Percentiles rank a stretch among this genome's conserved stretches.
Conservation (phyloP, 2,113 vertebrate genomes). For the Copsychus sechellarum region DNA sequence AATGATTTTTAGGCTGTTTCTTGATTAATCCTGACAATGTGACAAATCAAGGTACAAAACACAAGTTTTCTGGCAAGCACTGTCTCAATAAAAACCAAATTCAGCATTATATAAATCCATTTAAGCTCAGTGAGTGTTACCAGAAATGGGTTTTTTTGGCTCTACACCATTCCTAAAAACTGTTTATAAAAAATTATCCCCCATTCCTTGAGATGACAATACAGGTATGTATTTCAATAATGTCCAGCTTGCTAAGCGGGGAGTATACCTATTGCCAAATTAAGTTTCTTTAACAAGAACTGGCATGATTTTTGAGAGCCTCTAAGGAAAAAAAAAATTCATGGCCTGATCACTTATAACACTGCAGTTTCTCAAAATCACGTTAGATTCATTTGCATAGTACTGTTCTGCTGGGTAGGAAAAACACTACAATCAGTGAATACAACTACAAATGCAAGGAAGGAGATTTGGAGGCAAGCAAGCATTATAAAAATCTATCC, state of each 20-base stretch:
- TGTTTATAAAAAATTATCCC: neutral
- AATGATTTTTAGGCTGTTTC: neutral
- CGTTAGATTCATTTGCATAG: neutral
- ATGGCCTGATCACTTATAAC: neutral
- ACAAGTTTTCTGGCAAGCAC: neutral
- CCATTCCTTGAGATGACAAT: neutral
- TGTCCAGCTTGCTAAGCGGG: neutral
- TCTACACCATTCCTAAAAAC: neutral
- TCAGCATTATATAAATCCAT: neutral
- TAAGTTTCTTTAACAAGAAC: neutral
- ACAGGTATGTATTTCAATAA: neutral
- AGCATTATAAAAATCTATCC: neutral
- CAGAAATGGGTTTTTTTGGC: accelerated
- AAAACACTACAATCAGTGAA: neutral
- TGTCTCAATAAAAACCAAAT: neutral
- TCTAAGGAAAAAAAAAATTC: neutral
- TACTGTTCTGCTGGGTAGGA: neutral
- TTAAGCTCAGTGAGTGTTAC: neutral
- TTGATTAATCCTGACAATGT: neutral
- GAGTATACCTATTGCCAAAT: neutral
- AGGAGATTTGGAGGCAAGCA: neutral
- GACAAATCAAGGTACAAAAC: neutral
- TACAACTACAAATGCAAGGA: neutral
- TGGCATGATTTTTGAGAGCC: neutral
- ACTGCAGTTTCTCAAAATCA: neutral